These are phyloP conservation scores for Nyctalus aviator DNA, from an alignment of 2,797 vertebrate genomes.

Conservation along the genomic window DNA sequence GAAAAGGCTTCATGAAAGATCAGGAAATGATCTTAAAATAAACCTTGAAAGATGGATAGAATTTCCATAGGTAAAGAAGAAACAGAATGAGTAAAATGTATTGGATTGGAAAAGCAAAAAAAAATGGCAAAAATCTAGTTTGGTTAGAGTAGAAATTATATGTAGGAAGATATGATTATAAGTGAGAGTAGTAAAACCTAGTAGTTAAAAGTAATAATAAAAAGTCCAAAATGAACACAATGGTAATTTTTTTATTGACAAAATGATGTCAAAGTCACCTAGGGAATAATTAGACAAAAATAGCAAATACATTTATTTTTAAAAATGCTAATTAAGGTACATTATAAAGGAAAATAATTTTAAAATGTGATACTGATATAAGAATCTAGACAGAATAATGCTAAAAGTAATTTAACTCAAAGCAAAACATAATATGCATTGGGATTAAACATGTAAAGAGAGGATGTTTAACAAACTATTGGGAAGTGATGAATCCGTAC, in stretches of 20 bases:
- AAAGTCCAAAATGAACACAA: not conserved
- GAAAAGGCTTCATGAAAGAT: not conserved
- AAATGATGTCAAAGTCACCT: not conserved
- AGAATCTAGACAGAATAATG: conserved; percentile 21
- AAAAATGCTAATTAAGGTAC: not conserved
- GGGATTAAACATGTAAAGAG: not conserved
- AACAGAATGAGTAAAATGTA: conserved; percentile 28
- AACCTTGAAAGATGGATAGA: not conserved
- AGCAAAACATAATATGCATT: not conserved
- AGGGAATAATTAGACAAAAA: not conserved
- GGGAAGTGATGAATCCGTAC: not conserved
- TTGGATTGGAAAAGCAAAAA: not conserved
- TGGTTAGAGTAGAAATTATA: not conserved
- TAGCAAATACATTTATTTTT: not conserved
- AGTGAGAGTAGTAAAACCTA: not conserved
- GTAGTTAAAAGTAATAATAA: not conserved
- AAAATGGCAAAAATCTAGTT: not conserved
- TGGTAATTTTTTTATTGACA: not conserved
- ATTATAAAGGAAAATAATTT: not conserved
- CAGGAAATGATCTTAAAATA: conserved; percentile 19
- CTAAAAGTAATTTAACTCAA: not conserved
- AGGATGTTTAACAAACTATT: not conserved
- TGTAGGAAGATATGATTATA: not conserved
- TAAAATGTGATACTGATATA: not conserved
- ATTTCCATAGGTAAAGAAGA: conserved; percentile 22